Evolutionary conservation across 35 echinoderm and acorn worm species (phyloP).

Genomic region (Eucidaris tribuloides): DNA sequence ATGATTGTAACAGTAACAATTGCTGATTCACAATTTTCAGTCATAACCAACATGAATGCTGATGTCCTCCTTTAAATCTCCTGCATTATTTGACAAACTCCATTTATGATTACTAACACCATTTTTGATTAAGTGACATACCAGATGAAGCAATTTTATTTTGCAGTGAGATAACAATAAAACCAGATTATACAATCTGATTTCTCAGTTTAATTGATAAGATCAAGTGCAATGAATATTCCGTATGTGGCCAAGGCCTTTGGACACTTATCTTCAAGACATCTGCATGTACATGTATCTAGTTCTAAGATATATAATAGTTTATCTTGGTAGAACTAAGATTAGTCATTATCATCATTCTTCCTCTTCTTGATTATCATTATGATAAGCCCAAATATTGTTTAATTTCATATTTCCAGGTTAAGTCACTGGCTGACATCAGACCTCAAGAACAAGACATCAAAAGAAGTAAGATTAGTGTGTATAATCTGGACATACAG

Average conservation of each 20-base stretch:
- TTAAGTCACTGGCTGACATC: constrained; percentile 86
- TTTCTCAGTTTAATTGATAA: too few relatives aligned
- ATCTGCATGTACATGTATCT: too few relatives aligned
- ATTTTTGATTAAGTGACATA: not conserved
- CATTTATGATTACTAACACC: not conserved
- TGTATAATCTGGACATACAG: not conserved
- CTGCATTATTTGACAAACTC: not conserved
- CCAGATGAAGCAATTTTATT: too few relatives aligned
- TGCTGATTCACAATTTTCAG: not conserved
- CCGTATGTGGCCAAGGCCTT: too few relatives aligned
- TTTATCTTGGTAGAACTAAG: too few relatives aligned
- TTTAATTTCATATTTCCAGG: constrained; percentile 41
- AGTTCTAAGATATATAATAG: too few relatives aligned
- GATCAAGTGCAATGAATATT: too few relatives aligned
- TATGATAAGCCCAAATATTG: not conserved
- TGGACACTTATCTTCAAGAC: too few relatives aligned
- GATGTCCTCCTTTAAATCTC: not conserved
- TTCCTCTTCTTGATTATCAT: not conserved
- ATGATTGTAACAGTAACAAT: not conserved
- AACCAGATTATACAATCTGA: too few relatives aligned
- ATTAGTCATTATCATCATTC: not conserved
- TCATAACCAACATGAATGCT: not conserved
- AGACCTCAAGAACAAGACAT: constrained; percentile 59
- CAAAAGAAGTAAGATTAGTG: constrained; percentile 50
- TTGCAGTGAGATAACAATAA: too few relatives aligned